These are phyloP conservation scores for Mythimna loreyi DNA, from an alignment of 2,888 invertebrate genomes.

Conservation along the genomic window DNA sequence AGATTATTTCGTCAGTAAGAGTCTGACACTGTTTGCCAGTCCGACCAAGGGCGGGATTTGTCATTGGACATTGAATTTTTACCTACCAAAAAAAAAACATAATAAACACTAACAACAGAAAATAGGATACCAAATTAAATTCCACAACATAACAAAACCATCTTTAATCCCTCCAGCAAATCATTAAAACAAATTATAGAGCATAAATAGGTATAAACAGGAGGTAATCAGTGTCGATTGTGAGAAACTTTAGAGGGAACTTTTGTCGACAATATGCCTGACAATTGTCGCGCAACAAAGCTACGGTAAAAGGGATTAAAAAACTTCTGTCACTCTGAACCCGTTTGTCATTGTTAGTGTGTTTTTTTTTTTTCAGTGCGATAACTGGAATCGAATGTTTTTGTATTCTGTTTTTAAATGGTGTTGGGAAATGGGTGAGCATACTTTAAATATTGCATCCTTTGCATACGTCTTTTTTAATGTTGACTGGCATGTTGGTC, in stretches of 20 bases:
- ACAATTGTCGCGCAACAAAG: conserved; percentile 36
- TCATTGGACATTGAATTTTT: no score
- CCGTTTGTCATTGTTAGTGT: conserved; percentile 27
- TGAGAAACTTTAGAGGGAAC: conserved; percentile 39
- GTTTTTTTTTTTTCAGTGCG: conserved; percentile 20
- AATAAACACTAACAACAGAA: not conserved
- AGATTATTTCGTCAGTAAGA: no score
- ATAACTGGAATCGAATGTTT: conserved; percentile 11
- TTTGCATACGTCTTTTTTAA: no score
- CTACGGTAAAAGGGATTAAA: conserved; percentile 55
- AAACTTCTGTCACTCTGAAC: conserved; percentile 47
- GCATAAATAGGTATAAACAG: conserved; percentile 7
- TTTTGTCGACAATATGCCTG: conserved; percentile 24
- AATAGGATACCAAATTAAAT: not conserved
- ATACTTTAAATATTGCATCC: no score
- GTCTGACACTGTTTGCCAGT: no score
- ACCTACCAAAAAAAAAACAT: no score
- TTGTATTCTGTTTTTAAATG: not conserved
- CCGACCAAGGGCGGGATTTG: no score
- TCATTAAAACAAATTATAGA: conserved; percentile 19
- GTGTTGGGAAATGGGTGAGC: no score
- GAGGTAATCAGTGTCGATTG: conserved; percentile 50
- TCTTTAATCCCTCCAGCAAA: conserved; percentile 4
- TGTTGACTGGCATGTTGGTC: no score
- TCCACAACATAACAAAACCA: no score